Percentiles rank a stretch among this genome's conserved stretches.
These are phyloP conservation scores for Copsychus sechellarum DNA, from an alignment of 2,113 vertebrate species.

Conservation along the genomic window DNA sequence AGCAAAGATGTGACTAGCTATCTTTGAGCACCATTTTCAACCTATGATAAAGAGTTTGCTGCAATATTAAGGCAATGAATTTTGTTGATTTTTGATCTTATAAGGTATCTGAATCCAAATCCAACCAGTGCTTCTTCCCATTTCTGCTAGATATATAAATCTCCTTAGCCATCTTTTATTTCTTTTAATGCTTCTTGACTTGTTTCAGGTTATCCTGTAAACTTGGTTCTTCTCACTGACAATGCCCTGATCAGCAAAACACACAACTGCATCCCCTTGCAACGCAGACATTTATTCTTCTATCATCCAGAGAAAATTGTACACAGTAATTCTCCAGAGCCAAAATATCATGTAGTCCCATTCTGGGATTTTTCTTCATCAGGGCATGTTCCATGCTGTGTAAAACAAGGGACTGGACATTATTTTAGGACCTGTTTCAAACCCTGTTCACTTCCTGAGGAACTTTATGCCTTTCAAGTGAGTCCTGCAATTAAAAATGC, in stretches of 20 bases:
- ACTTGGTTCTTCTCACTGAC: background rate
- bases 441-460: background rate
- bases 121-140: background rate
- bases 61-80: background rate
- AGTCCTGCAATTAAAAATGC: constrained; percentile 20
- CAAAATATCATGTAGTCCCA: background rate
- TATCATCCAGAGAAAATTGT: background rate
- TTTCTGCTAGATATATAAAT: background rate
- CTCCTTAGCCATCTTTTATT: background rate
- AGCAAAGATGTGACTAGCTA: background rate
- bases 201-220: background rate
- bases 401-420: background rate
- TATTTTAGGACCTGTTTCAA: background rate
- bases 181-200: background rate
- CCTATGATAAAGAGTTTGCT: background rate
- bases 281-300: background rate
- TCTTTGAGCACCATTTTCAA: background rate
- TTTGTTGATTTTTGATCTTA: background rate
- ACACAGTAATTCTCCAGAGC: background rate
- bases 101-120: background rate
- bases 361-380: background rate
- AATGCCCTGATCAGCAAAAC: background rate
- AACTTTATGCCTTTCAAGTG: constrained; percentile 8
- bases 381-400: background rate
- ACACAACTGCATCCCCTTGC: background rate